Base-by-base conservation (phyloP, 2,888 invertebrate species). In the Erannis defoliaria region DNA sequence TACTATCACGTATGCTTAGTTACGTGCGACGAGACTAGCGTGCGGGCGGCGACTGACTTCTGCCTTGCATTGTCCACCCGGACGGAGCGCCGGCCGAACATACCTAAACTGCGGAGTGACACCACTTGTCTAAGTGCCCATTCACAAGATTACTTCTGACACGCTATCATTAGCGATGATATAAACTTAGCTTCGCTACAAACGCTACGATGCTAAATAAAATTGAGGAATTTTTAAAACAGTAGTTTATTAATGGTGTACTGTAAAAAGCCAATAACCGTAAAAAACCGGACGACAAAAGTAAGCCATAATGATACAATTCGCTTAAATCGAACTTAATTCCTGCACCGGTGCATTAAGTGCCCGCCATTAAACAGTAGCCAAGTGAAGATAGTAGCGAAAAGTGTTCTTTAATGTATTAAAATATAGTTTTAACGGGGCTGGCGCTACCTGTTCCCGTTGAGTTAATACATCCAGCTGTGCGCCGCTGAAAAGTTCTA, bases 401-500 rank as follows among this genome's bases (percentile, higher is more conserved):
- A 55, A 55, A 64, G 59, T 70, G 58, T 68, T 58, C 62, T 73
- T 71, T 74, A 74, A 72, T 74, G 69, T 65, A 66, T 59, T 69
- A 65, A 65, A 67, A 58, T 67, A 63, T 63, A 62, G 64, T 71
- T 72, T 67, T 71, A 68, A 55, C 43, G 37, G 45, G 45, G 50
- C 46, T 75, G 76, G 50, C 26, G 60, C 29, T 31, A 45, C 55
- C 50, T 55, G 33, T 42, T 19, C 26, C 19, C 40, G n/a, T 18
- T 59, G 66, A 65, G 74, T 67, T 80, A 82, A 84, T 80, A 80
- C 73, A 71, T 70, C 72, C 68, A 69, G 71, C 69, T 67, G 72
- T 71, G 71, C 63, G 48, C 57, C 58, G 71, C 68, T 64, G 67
- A 84, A 83, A 82, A 74, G 78, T 80, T 85, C 82, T 85, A 86